A percentile compares a stretch with the other conserved stretches of the same genome.
phyloP scores from a whole-genome alignment of 2,113 vertebrate species.

The Protobothrops mucrosquamatus region DNA sequence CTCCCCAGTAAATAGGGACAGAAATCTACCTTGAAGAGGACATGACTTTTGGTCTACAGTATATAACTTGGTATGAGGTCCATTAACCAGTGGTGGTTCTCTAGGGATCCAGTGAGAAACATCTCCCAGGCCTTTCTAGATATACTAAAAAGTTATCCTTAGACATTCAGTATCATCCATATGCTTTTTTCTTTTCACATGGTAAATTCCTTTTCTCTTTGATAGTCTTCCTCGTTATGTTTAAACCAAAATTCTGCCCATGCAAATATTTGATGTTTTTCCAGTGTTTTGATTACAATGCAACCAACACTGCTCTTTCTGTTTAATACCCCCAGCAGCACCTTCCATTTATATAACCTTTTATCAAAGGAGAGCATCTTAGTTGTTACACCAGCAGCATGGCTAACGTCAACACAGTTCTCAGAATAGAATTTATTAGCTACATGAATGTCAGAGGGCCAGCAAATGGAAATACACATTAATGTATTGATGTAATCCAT shows the following conservation, averaged over 20 bases:
- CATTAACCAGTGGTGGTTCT: no score
- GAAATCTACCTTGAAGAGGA: background rate
- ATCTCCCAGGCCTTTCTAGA: background rate
- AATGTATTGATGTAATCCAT: constrained; percentile 4
- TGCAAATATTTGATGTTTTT: background rate
- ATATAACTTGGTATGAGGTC: background rate
- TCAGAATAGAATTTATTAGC: constrained; percentile 27
- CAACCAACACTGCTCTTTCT: constrained; percentile 42
- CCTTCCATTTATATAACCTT: constrained; percentile 34
- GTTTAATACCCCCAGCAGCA: background rate
- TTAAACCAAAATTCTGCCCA: background rate
- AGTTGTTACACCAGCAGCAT: constrained; percentile 21
- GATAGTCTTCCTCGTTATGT: background rate
- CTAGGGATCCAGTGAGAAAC: background rate
- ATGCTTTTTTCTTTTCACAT: background rate
- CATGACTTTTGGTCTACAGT: background rate
- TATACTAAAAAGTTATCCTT: no score
- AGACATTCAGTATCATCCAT: background rate
- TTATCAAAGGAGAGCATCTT: background rate
- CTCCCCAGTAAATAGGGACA: background rate
- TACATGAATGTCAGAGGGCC: constrained; percentile 12
- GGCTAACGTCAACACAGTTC: constrained; percentile 30
- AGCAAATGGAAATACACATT: background rate
- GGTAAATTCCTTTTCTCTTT: background rate
- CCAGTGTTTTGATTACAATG: constrained; percentile 41